Evolutionary conservation across 1,140 invertebrate species (phyloP), one percentile per base, ranked within the genome.

Genomic region (Caenorhabditis tropicalis): DNA sequence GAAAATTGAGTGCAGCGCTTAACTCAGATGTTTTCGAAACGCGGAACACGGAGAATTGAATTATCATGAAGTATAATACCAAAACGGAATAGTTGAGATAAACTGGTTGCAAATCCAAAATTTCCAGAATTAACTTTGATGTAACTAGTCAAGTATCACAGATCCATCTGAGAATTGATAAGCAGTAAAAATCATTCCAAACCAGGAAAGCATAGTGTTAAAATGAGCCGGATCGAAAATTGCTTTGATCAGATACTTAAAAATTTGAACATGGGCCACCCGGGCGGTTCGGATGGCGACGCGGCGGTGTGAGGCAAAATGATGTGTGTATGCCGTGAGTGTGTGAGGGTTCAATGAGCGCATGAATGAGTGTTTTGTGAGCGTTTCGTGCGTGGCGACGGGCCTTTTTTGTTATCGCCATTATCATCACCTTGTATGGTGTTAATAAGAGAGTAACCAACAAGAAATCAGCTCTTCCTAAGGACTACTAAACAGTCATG

Each of bases 361-460:
- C 65, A 74, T 74, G 65, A 74, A 36, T 74, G 65, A 74, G 65
- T 43, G 65, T 74, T 65, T 74, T 46, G 58, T 74, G 65, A 74
- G 65, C 36, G 65, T 74, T 0, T 12, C 36, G 65, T 74, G 65
- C 65, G 65, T 74, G 65, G 65, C 65, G 65, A 74, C 65, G 65
- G 36, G 36, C 43, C 12, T 12, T 15, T n/a, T 74, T 21, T 33
- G 58, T 33, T n/a, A 19, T 74, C 65, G 12, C 24, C 65, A 46
- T 43, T 36, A 27, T 74, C 65, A 74, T 74, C 19, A 74, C 36
- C 36, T 74, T 43, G n/a, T 43, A 43, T 74, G n/a, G 36, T 43
- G 29, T 12, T 43, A 74, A 16, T 31, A 65, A 5, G 31, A 65
- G n/a, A 33, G 7, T 31, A 36, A 4, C 15, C 10, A 46, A 74